Percentiles rank a stretch among this genome's conserved stretches.
These are phyloP conservation scores for Branchinecta lynchi DNA, from an alignment of 1,140 invertebrate genomes.

Conservation along the genomic window DNA sequence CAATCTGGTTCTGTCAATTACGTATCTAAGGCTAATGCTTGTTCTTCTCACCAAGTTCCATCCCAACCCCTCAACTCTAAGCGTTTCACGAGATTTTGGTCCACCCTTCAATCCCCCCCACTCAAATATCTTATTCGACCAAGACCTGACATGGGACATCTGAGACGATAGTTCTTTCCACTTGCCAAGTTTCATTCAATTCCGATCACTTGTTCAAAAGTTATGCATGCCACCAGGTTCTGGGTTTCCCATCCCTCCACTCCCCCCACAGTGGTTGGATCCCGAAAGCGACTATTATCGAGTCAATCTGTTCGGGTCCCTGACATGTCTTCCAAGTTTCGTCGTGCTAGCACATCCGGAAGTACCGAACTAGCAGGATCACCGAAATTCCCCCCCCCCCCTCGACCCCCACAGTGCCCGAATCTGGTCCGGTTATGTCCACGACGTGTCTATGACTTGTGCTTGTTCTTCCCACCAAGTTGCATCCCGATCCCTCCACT, in stretches of 20 bases:
- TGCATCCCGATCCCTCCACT: too few relatives aligned
- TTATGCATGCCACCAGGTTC: background rate
- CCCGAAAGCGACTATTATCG: too few relatives aligned
- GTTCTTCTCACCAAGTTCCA: constrained; percentile 5
- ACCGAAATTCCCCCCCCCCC: too few relatives aligned
- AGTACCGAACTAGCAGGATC: too few relatives aligned
- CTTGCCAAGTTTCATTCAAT: background rate
- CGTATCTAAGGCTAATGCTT: constrained; percentile 3
- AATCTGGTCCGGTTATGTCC: too few relatives aligned
- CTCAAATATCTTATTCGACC: background rate
- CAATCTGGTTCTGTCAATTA: background rate
- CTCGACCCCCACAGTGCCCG: background rate
- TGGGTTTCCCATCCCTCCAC: background rate
- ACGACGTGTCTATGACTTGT: too few relatives aligned
- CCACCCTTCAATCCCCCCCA: background rate
- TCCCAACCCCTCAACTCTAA: constrained; percentile 4
- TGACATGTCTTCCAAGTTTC: too few relatives aligned
- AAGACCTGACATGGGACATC: background rate
- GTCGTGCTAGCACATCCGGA: too few relatives aligned
- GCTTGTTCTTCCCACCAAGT: too few relatives aligned
- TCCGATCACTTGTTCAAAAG: constrained; percentile 1
- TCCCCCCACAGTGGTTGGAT: too few relatives aligned
- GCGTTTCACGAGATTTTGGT: background rate
- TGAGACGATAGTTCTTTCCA: background rate
- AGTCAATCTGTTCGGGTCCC: too few relatives aligned